phyloP scores from a whole-genome alignment of 2,113 vertebrate genomes.

The Phoenicopterus ruber region DNA sequence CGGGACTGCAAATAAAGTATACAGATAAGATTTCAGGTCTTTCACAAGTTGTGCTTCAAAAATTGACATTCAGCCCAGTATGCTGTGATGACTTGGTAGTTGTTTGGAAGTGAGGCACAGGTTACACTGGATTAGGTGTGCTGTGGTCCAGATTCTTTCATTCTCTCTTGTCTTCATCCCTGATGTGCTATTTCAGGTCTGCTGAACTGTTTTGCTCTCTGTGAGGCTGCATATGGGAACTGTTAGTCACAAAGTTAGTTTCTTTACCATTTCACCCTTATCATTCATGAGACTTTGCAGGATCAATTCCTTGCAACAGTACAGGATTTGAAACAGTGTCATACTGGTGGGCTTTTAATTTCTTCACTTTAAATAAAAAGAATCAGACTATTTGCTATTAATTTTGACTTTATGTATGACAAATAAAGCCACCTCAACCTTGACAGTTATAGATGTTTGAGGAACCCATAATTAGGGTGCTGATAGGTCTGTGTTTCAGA shows the following conservation, averaged over 20 bases:
- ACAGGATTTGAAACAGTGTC: not conserved
- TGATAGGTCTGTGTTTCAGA: not conserved
- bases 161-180: not conserved
- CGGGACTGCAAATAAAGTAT: not conserved
- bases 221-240: not conserved
- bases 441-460: not conserved
- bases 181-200: not conserved
- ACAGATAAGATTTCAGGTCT: not conserved
- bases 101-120: not conserved
- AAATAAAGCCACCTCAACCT: not conserved
- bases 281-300: not conserved
- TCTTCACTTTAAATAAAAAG: not conserved
- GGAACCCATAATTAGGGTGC: not conserved
- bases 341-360: not conserved
- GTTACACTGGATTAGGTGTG: accelerated
- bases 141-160: not conserved
- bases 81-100: not conserved
- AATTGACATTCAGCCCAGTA: not conserved
- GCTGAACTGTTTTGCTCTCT: not conserved
- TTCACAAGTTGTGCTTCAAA: not conserved
- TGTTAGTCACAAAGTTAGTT: not conserved
- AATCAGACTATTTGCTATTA: not conserved
- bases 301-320: not conserved
- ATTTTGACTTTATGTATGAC: not conserved
- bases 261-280: not conserved